Evolutionary conservation across 2,113 vertebrate species (phyloP).

Genomic region (Pterocles gutturalis): DNA sequence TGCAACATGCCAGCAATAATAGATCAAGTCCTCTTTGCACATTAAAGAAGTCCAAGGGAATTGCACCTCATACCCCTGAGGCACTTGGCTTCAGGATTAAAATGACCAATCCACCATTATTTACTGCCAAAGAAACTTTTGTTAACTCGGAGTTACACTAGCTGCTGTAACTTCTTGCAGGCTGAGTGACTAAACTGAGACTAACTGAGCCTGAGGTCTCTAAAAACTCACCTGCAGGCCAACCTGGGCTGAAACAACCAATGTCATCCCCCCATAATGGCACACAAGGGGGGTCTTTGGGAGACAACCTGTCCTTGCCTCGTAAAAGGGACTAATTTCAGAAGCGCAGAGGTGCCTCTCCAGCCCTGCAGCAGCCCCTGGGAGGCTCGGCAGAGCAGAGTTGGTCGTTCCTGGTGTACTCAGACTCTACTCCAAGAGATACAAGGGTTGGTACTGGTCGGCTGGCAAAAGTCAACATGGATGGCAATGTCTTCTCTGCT

Average conservation of each 20-base stretch:
- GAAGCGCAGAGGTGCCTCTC: background rate
- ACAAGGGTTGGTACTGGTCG: fast-evolving
- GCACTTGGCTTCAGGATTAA: background rate
- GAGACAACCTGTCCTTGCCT: background rate
- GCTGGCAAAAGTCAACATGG: background rate
- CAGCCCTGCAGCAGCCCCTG: background rate
- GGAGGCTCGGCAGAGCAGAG: background rate
- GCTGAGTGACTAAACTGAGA: background rate
- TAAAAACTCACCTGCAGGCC: background rate
- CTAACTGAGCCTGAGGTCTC: background rate
- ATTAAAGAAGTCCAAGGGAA: background rate
- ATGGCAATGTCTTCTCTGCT: background rate
- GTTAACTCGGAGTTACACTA: background rate
- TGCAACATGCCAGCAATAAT: background rate
- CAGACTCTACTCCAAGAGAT: background rate
- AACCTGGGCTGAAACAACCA: background rate
- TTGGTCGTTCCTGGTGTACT: fast-evolving
- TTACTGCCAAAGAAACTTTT: background rate
- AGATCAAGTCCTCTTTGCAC: background rate
- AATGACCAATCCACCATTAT: background rate
- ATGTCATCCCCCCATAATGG: fast-evolving
- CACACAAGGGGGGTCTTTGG: background rate
- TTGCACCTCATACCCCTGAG: background rate
- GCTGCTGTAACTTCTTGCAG: background rate
- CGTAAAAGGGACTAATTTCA: background rate